These are phyloP conservation scores for Murina feae DNA, from an alignment of 2,113 vertebrate genomes.

Conservation along the genomic window DNA sequence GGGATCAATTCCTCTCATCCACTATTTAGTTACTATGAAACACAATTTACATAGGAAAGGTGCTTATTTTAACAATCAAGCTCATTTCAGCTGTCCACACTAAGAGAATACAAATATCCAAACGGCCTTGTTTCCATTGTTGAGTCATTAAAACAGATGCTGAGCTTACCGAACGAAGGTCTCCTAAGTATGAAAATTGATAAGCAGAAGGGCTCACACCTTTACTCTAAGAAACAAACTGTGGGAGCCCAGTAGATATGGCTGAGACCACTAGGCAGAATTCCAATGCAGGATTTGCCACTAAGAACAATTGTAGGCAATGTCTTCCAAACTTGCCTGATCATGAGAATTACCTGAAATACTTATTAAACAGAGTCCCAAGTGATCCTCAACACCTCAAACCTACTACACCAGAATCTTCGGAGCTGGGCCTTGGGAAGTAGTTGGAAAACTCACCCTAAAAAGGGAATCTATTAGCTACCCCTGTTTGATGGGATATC, in stretches of 20 bases:
- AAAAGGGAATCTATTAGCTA: background rate
- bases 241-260: background rate
- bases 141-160: conserved; percentile 30
- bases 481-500: background rate
- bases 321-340: background rate
- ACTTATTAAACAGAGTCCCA: background rate
- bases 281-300: background rate
- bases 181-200: background rate
- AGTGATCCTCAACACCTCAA: background rate
- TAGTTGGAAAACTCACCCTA: background rate
- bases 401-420: background rate
- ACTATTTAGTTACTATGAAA: background rate
- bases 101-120: background rate
- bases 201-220: background rate
- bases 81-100: background rate
- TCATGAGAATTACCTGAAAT: background rate
- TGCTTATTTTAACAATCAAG: background rate
- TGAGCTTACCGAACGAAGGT: background rate
- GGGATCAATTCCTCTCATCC: background rate
- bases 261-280: background rate
- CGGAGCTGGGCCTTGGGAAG: background rate
- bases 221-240: background rate
- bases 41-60: background rate
- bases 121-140: conserved; percentile 1
- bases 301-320: background rate